Percentiles rank a stretch among this genome's conserved stretches.
Evolutionary conservation across 2,888 invertebrate genomes (phyloP).

Genomic region (Neocrepidodera transversa): DNA sequence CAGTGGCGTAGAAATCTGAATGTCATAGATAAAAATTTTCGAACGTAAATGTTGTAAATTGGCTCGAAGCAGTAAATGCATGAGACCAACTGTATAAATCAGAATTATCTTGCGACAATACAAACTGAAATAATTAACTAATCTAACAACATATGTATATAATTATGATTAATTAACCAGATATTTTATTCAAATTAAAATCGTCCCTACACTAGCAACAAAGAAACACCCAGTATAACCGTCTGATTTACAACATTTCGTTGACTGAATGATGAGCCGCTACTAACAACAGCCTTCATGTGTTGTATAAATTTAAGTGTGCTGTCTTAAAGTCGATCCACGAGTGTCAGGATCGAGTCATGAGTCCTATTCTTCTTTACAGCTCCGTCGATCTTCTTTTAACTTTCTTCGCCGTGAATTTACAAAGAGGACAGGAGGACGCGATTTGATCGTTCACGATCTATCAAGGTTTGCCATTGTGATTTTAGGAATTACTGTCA

Average conservation of each 20-base stretch:
- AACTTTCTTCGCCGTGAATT: constrained; percentile 29
- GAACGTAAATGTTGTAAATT: too few relatives aligned
- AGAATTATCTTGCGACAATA: too few relatives aligned
- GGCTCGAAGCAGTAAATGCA: too few relatives aligned
- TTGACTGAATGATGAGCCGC: constrained; percentile 58
- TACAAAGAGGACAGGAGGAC: constrained; percentile 25
- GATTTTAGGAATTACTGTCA: constrained; percentile 1
- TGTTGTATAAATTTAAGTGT: constrained; percentile 57
- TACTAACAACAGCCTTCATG: constrained; percentile 60
- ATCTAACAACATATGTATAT: too few relatives aligned
- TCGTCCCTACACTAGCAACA: too few relatives aligned
- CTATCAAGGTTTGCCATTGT: not conserved
- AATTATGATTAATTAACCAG: too few relatives aligned
- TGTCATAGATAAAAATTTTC: too few relatives aligned
- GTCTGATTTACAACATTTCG: constrained; percentile 58
- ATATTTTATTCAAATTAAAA: too few relatives aligned
- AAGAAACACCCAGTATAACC: constrained; percentile 35
- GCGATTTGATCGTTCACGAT: constrained; percentile 40
- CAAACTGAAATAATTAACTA: too few relatives aligned
- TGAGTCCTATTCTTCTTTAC: constrained; percentile 39
- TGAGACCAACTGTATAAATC: too few relatives aligned
- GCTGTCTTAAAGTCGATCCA: constrained; percentile 38
- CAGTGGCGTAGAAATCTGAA: too few relatives aligned
- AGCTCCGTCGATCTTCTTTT: constrained; percentile 32
- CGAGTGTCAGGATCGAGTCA: constrained; percentile 37